Conservation (phyloP, 2,888 invertebrate species). For the Zaprionus obscuricornis region DNA sequence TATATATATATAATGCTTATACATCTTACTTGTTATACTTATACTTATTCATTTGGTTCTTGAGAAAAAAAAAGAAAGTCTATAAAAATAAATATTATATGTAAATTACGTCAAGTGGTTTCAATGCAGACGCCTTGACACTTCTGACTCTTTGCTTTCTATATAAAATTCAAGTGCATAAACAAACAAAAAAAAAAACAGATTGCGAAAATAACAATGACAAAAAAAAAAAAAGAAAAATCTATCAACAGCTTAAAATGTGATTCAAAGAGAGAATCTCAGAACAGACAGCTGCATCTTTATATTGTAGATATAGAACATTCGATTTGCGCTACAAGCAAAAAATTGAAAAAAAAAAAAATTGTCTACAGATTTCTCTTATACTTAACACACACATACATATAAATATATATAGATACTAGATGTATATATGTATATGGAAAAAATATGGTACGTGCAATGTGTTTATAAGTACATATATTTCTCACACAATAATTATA, state of each 20-base stretch:
- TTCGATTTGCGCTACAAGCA: neutral
- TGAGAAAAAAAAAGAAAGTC: too few relatives aligned
- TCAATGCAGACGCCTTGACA: constrained; percentile 42
- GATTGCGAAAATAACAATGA: constrained; percentile 5
- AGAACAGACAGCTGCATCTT: too few relatives aligned
- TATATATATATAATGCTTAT: neutral
- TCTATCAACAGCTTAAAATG: constrained; percentile 3
- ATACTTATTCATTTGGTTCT: constrained; percentile 9
- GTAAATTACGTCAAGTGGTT: constrained; percentile 46
- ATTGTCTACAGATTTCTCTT: too few relatives aligned
- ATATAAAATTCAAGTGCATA: constrained; percentile 27
- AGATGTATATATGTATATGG: neutral
- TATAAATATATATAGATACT: constrained; percentile 9
- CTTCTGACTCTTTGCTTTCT: too few relatives aligned
- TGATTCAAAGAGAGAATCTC: neutral
- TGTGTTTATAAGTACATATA: constrained; percentile 2
- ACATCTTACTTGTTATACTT: neutral
- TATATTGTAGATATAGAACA: too few relatives aligned
- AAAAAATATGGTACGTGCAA: too few relatives aligned
- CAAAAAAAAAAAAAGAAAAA: constrained; percentile 18
- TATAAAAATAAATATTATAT: constrained; percentile 4
- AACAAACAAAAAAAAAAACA: constrained; percentile 4
- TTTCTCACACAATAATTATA: constrained; percentile 17
- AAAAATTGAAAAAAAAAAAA: neutral
- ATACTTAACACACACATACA: constrained; percentile 19